phyloP scores from a whole-genome alignment of 2,888 invertebrate genomes.

The Machimus rusticus region DNA sequence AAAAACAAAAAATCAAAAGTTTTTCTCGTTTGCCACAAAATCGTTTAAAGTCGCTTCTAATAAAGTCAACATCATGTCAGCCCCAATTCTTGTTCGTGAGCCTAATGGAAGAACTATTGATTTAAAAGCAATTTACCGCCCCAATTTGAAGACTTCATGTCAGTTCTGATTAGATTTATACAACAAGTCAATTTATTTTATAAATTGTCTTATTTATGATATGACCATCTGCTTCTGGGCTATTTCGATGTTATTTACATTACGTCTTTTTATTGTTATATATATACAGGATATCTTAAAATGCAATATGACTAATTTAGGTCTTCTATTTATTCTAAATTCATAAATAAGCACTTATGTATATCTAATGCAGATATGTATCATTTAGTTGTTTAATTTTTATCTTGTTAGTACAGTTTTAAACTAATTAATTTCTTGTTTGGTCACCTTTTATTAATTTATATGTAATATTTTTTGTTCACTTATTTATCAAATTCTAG shows the following conservation, averaged over 20 bases:
- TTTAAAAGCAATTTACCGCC: slow-evolving; percentile 19
- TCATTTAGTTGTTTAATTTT: too few species aligned
- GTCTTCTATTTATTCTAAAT: too few species aligned
- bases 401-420: too few species aligned
- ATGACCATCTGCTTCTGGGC: background rate
- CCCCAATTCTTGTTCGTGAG: slow-evolving; percentile 6
- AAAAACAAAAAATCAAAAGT: background rate
- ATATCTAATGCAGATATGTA: too few species aligned
- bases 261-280: background rate
- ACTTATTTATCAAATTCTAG: too few species aligned
- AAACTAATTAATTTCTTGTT: too few species aligned
- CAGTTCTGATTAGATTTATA: slow-evolving; percentile 23
- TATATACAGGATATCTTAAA: background rate
- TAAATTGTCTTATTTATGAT: background rate
- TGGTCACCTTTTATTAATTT: too few species aligned
- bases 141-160: slow-evolving; percentile 22
- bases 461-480: too few species aligned
- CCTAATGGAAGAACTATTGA: slow-evolving; percentile 17
- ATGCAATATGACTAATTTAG: background rate
- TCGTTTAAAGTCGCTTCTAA: background rate
- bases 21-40: background rate
- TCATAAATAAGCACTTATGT: too few species aligned
- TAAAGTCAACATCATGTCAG: background rate
- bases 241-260: background rate
- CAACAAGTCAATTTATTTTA: slow-evolving; percentile 7